phyloP scores from a whole-genome alignment of 2,113 vertebrate genomes.

The Colossoma macropomum region DNA sequence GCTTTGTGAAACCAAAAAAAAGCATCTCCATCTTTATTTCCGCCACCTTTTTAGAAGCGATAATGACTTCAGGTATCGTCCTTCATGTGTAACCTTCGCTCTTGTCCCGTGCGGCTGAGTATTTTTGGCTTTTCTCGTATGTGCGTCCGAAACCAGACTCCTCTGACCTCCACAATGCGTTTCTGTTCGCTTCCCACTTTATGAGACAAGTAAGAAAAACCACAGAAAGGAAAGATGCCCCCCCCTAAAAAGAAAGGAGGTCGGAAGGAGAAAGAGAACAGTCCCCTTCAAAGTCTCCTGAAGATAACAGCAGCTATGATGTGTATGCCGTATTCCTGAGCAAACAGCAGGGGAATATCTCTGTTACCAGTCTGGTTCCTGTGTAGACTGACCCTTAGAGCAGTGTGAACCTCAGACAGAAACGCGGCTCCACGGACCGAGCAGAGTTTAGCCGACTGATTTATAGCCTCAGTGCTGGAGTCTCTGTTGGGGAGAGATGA shows the following conservation, averaged over 20 bases:
- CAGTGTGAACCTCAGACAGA: slow-evolving; percentile 18
- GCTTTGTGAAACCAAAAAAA: not conserved
- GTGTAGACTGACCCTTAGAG: slow-evolving; percentile 30
- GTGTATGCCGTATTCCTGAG: slow-evolving; percentile 32
- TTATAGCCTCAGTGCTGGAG: slow-evolving; percentile 26
- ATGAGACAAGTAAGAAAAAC: not conserved
- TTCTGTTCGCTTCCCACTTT: not conserved
- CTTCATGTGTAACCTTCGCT: not conserved
- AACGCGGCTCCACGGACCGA: slow-evolving; percentile 20
- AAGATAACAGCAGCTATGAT: not conserved
- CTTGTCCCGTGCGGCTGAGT: not conserved
- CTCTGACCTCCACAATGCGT: slow-evolving; percentile 2
- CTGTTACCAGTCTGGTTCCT: slow-evolving; percentile 36
- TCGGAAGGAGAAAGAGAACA: not conserved
- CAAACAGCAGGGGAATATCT: slow-evolving; percentile 19
- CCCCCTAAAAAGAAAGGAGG: not conserved
- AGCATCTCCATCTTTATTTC: not conserved
- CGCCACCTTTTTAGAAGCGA: not conserved
- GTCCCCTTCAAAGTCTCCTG: not conserved
- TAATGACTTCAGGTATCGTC: not conserved
- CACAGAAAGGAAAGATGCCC: not conserved
- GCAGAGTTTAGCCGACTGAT: slow-evolving; percentile 1
- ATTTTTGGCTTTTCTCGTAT: not conserved
- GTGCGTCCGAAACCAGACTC: slow-evolving; percentile 3
- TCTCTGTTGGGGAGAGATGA: not conserved